phyloP scores from a whole-genome alignment of 2,113 vertebrate species.

The Semnornis frantzii region DNA sequence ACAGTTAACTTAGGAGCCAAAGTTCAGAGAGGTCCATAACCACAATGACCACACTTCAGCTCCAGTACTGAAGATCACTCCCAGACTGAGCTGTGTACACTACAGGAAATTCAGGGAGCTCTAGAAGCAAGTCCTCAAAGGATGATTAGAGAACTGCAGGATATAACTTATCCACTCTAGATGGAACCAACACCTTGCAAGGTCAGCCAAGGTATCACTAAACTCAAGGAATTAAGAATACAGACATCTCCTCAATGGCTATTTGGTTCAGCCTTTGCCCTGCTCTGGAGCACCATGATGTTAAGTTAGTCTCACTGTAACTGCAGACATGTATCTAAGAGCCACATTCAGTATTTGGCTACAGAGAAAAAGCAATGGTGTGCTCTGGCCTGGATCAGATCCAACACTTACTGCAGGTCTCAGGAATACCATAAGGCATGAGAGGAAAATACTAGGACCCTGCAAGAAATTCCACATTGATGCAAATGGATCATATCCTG shows the following conservation, averaged over 20 bases:
- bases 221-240: background rate
- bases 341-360: background rate
- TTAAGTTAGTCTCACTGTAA: background rate
- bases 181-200: background rate
- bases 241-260: background rate
- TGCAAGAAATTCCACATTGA: background rate
- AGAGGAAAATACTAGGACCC: background rate
- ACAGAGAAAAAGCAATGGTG: background rate
- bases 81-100: background rate
- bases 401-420: background rate
- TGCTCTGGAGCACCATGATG: background rate
- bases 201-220: background rate
- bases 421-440: background rate
- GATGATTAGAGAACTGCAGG: background rate
- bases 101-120: background rate
- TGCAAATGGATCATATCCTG: background rate
- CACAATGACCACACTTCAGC: background rate
- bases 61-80: background rate
- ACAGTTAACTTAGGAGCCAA: background rate
- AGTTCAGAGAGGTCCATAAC: background rate
- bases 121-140: background rate
- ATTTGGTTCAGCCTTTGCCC: background rate
- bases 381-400: background rate
- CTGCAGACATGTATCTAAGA: background rate
- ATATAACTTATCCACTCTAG: background rate